A percentile compares a stretch with the other conserved stretches of the same genome.
These are phyloP conservation scores for Aphyosemion australe DNA, from an alignment of 2,113 vertebrate species.

Conservation along the genomic window DNA sequence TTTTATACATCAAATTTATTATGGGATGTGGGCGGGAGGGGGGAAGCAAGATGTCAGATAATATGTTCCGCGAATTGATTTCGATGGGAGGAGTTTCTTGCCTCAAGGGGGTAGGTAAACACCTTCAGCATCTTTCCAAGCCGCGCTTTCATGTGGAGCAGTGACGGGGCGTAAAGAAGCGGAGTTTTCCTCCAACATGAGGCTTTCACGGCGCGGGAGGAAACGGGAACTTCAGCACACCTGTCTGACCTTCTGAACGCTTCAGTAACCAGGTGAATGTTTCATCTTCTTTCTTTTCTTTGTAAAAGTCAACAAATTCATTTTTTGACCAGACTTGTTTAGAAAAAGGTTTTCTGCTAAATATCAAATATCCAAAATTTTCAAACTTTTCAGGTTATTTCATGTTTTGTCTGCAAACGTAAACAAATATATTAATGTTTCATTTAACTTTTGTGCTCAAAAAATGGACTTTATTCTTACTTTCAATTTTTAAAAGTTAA, in stretches of 20 bases:
- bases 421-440: too few relatives aligned
- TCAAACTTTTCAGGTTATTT: too few relatives aligned
- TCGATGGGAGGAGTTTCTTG: slow-evolving; percentile 78
- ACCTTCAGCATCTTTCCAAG: slow-evolving; percentile 74
- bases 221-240: slow-evolving; percentile 20
- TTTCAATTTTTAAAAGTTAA: background rate
- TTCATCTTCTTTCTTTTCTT: background rate
- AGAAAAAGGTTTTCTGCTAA: too few relatives aligned
- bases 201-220: slow-evolving; percentile 37
- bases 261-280: slow-evolving; percentile 39
- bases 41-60: slow-evolving; percentile 57
- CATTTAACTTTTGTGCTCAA: too few relatives aligned
- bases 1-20: slow-evolving; percentile 14
- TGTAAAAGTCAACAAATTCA: too few relatives aligned
- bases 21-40: slow-evolving; percentile 28
- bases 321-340: too few relatives aligned
- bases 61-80: slow-evolving; percentile 72
- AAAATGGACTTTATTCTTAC: background rate
- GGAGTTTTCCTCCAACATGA: slow-evolving; percentile 27
- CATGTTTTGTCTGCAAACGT: too few relatives aligned
- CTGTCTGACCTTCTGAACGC: slow-evolving; percentile 37
- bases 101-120: slow-evolving; percentile 67
- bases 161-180: slow-evolving; percentile 44
- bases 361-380: too few relatives aligned
- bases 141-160: slow-evolving; percentile 49